phyloP scores from a whole-genome alignment of 1,140 invertebrate species.

The Prorops nasuta region DNA sequence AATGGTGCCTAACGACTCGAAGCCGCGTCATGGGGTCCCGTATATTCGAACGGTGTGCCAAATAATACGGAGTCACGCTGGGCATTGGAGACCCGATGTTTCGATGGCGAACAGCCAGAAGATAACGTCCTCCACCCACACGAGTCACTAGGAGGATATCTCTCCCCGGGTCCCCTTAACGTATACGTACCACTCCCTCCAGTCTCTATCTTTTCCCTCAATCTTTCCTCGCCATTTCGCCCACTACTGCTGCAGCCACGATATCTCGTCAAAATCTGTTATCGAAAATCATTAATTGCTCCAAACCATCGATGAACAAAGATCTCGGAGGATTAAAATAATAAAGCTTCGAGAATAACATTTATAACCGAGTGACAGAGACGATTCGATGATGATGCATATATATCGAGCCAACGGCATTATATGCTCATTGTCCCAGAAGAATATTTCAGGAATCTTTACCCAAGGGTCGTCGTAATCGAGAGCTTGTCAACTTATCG shows the following conservation, averaged over 20 bases:
- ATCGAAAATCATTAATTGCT: too few species aligned
- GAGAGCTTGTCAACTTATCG: constrained; percentile 39
- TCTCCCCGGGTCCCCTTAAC: too few species aligned
- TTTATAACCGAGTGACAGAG: constrained; percentile 39
- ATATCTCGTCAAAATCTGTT: too few species aligned
- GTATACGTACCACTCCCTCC: too few species aligned
- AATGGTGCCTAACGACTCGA: constrained; percentile 54
- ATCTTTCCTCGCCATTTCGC: too few species aligned
- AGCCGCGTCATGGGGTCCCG: constrained; percentile 46
- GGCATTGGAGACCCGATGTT: constrained; percentile 33
- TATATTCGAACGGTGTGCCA: constrained; percentile 37
- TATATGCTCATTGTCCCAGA: constrained; percentile 38
- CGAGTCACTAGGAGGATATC: too few species aligned
- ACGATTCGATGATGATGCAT: constrained; percentile 42
- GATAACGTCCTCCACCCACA: constrained; percentile 52
- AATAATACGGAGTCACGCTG: constrained; percentile 55
- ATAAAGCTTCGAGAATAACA: too few species aligned
- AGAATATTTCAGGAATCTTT: constrained; percentile 36
- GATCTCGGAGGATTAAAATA: too few species aligned
- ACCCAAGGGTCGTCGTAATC: constrained; percentile 36
- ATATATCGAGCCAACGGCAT: constrained; percentile 28
- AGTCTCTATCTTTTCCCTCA: too few species aligned
- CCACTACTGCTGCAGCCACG: too few species aligned
- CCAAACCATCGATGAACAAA: too few species aligned
- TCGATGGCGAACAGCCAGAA: constrained; percentile 37